A percentile compares a stretch with the other conserved stretches of the same genome.
Evolutionary conservation across 2,888 invertebrate species (phyloP).

Genomic region (Euzophera pinguis): DNA sequence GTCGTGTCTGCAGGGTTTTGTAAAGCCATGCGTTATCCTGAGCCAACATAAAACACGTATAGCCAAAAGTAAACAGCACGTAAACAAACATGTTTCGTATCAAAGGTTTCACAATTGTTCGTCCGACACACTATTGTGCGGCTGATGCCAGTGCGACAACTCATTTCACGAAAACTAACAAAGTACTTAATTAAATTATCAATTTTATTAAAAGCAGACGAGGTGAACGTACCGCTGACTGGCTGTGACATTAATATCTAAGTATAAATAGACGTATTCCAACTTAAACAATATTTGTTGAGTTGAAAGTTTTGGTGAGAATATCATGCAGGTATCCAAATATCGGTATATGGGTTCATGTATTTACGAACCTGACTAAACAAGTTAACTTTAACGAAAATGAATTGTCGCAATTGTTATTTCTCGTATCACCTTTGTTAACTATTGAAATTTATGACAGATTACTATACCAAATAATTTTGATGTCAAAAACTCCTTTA

Average conservation of each 20-base stretch:
- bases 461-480: too few species aligned
- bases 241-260: too few species aligned
- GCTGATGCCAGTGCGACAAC: background rate
- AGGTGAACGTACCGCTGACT: too few species aligned
- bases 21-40: conserved; percentile 20
- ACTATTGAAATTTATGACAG: too few species aligned
- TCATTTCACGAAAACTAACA: background rate
- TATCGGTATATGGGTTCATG: too few species aligned
- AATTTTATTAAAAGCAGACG: background rate
- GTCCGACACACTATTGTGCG: background rate
- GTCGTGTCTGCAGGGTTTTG: conserved; percentile 14
- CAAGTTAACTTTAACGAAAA: background rate
- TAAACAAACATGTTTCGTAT: background rate
- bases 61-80: background rate
- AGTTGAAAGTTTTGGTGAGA: too few species aligned
- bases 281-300: too few species aligned
- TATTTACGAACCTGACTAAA: too few species aligned
- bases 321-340: too few species aligned
- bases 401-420: background rate
- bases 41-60: conserved; percentile 4
- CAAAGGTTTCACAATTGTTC: background rate
- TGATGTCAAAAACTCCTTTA: background rate
- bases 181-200: background rate
- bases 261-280: too few species aligned
- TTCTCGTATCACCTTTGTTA: too few species aligned